phyloP scores from a whole-genome alignment of 2,888 invertebrate genomes.

The Drosophila hamatofila region DNA sequence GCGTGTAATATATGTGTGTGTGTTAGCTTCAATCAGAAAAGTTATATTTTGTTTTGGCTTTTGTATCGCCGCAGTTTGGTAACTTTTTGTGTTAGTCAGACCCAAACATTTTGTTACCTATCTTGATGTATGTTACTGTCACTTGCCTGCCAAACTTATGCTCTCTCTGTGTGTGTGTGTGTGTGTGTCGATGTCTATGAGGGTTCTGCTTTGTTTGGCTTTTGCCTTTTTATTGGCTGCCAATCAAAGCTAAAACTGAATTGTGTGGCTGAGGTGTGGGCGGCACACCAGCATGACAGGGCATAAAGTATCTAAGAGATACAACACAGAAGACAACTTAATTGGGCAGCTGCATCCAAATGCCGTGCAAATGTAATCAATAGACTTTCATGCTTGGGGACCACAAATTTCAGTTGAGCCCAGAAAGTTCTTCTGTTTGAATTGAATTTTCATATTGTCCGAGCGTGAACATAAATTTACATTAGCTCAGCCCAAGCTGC shows the following conservation, averaged over 20 bases:
- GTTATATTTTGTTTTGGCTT: constrained; percentile 51
- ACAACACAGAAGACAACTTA: constrained; percentile 45
- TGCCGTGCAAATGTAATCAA: constrained; percentile 25
- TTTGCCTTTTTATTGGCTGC: constrained; percentile 71
- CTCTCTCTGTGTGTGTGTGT: constrained; percentile 1
- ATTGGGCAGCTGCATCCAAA: constrained; percentile 42
- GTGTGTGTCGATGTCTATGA: constrained; percentile 14
- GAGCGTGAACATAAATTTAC: constrained; percentile 59
- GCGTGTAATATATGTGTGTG: constrained; percentile 15
- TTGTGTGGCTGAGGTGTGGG: constrained; percentile 53
- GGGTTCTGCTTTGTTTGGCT: constrained; percentile 32
- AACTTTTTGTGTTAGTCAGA: constrained; percentile 43
- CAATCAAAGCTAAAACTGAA: constrained; percentile 60
- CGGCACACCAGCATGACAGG: constrained; percentile 51
- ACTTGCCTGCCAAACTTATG: constrained; percentile 54
- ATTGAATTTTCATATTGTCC: constrained; percentile 61
- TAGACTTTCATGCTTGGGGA: constrained; percentile 2
- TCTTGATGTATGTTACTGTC: constrained; percentile 76
- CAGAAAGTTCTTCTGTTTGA: constrained; percentile 11
- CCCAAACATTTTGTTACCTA: constrained; percentile 47
- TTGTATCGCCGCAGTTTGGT: constrained; percentile 57
- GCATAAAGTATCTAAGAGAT: constrained; percentile 57
- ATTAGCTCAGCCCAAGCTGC: constrained; percentile 33
- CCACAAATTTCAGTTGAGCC: constrained; percentile 4
- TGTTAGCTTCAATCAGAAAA: constrained; percentile 73